A percentile compares a stretch with the other conserved stretches of the same genome.
Evolutionary conservation across 2,888 invertebrate species (phyloP).

Genomic region (Hirtodrosophila trivittata): DNA sequence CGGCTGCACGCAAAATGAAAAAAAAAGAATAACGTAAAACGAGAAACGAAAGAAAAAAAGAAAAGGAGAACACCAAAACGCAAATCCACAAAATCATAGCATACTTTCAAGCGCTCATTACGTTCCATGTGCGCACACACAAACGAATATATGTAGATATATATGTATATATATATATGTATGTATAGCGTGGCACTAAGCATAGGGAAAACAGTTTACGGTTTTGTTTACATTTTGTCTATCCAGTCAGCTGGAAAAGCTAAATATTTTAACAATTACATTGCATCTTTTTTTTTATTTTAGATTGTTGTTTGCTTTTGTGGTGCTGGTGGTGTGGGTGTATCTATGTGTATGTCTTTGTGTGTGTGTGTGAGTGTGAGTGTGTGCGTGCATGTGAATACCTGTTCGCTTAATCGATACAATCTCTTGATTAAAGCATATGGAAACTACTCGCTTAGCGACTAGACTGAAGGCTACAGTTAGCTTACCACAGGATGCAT

Average conservation of each 20-base stretch:
- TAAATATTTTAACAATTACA: constrained; percentile 40
- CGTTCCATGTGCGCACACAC: constrained; percentile 4
- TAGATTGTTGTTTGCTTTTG: constrained; percentile 24
- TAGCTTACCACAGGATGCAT: constrained; percentile 14
- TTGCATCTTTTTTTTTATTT: not conserved
- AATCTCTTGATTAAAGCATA: constrained; percentile 27
- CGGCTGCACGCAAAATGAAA: constrained; percentile 28
- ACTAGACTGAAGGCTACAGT: constrained; percentile 5
- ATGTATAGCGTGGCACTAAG: not conserved
- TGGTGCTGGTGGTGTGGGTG: constrained; percentile 5
- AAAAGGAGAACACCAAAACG: not conserved
- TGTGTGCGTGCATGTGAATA: not conserved
- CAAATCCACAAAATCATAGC: constrained; percentile 15
- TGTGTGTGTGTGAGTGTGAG: constrained; percentile 3
- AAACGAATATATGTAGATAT: not conserved
- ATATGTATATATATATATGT: not conserved
- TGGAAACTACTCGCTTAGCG: constrained; percentile 6
- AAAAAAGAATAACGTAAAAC: not conserved
- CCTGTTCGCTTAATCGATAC: constrained; percentile 18
- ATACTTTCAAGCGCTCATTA: constrained; percentile 35
- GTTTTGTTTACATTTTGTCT: constrained; percentile 41
- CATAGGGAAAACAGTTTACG: constrained; percentile 16
- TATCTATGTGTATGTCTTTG: not conserved
- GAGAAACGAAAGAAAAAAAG: no score
- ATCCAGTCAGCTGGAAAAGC: constrained; percentile 51